Evolutionary conservation across 2,888 invertebrate genomes (phyloP), one percentile per base, ranked within the genome.

Genomic region (Dysmachus trigonus): DNA sequence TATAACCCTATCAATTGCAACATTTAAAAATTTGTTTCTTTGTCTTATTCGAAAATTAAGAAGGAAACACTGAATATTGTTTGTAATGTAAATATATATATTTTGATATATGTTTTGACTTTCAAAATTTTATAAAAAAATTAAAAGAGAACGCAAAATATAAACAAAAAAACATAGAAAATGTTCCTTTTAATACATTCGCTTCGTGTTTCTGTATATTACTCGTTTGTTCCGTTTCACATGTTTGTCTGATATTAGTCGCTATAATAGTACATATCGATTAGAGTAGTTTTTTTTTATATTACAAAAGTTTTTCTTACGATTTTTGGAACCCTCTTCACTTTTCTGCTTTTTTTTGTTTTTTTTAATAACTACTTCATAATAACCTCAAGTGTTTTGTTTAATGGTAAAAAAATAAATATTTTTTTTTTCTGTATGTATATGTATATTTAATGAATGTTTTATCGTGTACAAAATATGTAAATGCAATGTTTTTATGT

Each of bases 371-470:
- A 72, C 72, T 72, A 83, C 41, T 38, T 72, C 71, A 38, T 83
- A 71, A 83, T 35, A 33, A 81, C 62, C 53, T 33, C 33, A 73
- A 77, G 77, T 77, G 77, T 73, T 73, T 73, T 77, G 81, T 83
- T 83, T 83, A 83, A 72, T 83, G 72, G 83, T 83, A 83, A 83
- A 83, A 83, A 83, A 83, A 85, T 85, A 85, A 85, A 85, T 84
- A 84, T 85, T 85, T 51, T 8, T 84, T 74, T 33, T 85, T 74
- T 85, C 51, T 85, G 33, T 83, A 71, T 85, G 38, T 76, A 15
- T 76, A 62, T 41, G 51, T 51, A 51, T 27, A 27, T 62, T 62
- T n/a, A 51, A 85, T 74, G 85, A 51, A 76, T 76, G 85, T 84
- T 72, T 73, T 72, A 10, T 73, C 33, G 84, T 84, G 84, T 84